phyloP scores from a whole-genome alignment of 2,113 vertebrate genomes.

The Lagopus leucura region DNA sequence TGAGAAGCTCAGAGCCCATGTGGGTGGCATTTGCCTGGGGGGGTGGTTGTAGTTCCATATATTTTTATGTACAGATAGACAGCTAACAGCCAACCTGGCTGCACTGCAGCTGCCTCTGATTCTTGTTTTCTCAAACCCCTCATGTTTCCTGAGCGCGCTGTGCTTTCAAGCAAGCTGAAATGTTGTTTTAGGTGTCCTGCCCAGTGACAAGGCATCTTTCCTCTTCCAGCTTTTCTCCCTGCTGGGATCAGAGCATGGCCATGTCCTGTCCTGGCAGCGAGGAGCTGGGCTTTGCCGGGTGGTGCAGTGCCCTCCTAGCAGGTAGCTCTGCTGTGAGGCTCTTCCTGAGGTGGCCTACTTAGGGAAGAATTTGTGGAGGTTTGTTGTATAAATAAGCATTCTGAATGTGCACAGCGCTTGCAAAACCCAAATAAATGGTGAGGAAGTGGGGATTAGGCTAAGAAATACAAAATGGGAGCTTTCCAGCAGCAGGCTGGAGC shows the following conservation, averaged over 20 bases:
- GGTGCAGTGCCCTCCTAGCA: not conserved
- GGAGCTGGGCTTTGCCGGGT: not conserved
- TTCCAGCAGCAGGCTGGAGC: not conserved
- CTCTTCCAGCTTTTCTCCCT: not conserved
- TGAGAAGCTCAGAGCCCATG: not conserved
- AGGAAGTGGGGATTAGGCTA: constrained; percentile 35
- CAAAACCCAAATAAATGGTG: constrained; percentile 41
- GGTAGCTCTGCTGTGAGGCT: not conserved
- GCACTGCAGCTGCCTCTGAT: not conserved
- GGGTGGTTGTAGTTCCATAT: not conserved
- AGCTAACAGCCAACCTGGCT: not conserved
- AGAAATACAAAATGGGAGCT: not conserved
- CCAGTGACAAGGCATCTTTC: not conserved
- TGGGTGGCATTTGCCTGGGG: not conserved
- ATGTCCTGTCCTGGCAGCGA: accelerated
- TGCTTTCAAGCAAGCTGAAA: not conserved
- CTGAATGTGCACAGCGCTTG: not conserved
- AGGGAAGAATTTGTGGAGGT: not conserved
- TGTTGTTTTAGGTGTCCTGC: constrained; percentile 54
- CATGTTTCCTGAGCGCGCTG: accelerated
- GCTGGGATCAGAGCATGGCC: not conserved
- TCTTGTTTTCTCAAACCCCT: not conserved
- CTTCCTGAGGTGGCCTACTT: not conserved
- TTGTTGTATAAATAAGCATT: not conserved
- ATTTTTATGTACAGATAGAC: not conserved